phyloP scores from a whole-genome alignment of 2,888 invertebrate genomes.

The Julus scandinavius region DNA sequence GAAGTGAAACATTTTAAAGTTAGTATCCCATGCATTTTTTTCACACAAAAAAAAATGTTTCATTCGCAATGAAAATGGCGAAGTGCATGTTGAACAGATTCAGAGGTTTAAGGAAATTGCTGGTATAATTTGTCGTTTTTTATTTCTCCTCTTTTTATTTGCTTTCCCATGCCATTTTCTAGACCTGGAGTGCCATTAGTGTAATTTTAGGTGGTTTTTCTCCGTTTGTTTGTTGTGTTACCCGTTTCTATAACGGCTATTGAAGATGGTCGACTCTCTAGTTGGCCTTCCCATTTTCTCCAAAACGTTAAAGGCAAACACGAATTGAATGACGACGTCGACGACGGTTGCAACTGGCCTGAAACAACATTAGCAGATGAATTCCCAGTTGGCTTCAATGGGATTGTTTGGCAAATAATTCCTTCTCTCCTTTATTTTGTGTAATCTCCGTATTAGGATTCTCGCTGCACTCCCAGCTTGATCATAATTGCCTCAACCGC shows the following conservation, averaged over 20 bases:
- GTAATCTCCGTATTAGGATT: constrained; percentile 33
- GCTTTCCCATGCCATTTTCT: neutral
- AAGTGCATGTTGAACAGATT: no score
- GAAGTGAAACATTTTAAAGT: no score
- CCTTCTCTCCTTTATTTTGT: constrained; percentile 33
- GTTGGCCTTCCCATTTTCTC: neutral
- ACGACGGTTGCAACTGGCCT: constrained; percentile 5
- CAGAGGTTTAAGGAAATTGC: no score
- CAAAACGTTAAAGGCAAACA: constrained; percentile 2
- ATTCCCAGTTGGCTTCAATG: constrained; percentile 16
- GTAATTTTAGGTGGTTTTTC: neutral
- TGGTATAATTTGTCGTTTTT: no score
- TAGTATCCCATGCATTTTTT: no score
- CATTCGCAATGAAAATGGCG: no score
- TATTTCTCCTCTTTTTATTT: no score
- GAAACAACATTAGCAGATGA: constrained; percentile 33
- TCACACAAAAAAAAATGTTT: no score
- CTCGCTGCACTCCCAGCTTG: constrained; percentile 33
- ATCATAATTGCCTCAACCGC: constrained; percentile 33
- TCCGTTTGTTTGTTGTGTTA: neutral
- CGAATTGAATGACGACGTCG: neutral
- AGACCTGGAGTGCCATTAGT: neutral
- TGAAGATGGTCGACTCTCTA: neutral
- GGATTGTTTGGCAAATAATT: constrained; percentile 33
- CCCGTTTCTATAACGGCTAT: neutral